These are phyloP conservation scores for Nephotettix cincticeps DNA, from an alignment of 1,140 invertebrate genomes.

Conservation along the genomic window DNA sequence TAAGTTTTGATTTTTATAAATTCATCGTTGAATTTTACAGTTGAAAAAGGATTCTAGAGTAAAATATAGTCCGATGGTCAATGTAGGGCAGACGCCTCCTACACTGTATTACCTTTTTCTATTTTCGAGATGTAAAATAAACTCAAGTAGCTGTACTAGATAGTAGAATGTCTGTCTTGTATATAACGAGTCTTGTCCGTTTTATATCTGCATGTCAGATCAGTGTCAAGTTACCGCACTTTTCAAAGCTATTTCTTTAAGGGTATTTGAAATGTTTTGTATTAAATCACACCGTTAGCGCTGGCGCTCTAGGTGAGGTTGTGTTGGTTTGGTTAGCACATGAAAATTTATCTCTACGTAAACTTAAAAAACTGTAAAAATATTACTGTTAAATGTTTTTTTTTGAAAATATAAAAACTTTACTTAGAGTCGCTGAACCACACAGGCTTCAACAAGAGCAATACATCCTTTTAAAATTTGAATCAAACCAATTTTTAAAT, in stretches of 20 bases:
- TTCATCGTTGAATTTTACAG: not conserved
- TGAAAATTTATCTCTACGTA: too few species aligned
- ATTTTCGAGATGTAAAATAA: not conserved
- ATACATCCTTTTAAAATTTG: too few species aligned
- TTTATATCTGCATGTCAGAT: conserved; percentile 19
- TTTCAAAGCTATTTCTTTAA: not conserved
- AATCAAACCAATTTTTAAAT: too few species aligned
- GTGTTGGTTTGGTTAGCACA: not conserved
- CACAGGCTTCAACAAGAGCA: too few species aligned
- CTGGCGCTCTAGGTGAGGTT: not conserved
- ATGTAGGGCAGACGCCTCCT: not conserved
- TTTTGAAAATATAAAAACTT: too few species aligned
- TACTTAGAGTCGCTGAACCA: too few species aligned
- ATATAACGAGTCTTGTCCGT: conserved; percentile 16
- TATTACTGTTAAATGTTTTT: too few species aligned
- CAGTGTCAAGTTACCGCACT: conserved; percentile 15
- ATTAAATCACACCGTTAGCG: not conserved
- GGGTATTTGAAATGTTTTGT: not conserved
- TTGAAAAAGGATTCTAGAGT: not conserved
- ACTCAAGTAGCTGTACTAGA: not conserved
- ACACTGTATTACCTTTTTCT: not conserved
- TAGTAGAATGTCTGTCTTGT: not conserved
- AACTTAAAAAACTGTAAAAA: too few species aligned
- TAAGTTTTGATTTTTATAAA: not conserved
- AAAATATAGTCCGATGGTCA: not conserved